phyloP scores from a whole-genome alignment of 2,888 invertebrate species.

The Galeruca laticollis region DNA sequence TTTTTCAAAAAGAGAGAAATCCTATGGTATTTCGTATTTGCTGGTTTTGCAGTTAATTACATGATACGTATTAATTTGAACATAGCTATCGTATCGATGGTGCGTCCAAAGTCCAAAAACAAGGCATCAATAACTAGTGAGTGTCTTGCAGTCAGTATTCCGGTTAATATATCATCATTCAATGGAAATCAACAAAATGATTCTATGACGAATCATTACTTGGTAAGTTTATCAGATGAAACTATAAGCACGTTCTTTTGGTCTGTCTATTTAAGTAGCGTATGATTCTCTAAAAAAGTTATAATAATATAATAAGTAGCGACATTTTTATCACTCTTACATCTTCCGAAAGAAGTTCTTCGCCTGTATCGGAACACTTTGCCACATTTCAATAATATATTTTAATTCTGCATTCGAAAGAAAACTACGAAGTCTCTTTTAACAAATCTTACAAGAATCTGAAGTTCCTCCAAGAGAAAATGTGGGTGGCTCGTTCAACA shows the following conservation, averaged over 20 bases:
- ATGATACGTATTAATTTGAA: slow-evolving; percentile 77
- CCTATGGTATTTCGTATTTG: slow-evolving; percentile 75
- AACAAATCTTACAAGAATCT: too few species aligned
- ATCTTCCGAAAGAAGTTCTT: too few species aligned
- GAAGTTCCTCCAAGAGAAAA: too few species aligned
- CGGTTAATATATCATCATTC: neutral
- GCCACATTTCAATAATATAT: too few species aligned
- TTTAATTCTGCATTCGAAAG: too few species aligned
- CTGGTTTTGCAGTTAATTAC: slow-evolving; percentile 77
- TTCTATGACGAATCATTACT: neutral
- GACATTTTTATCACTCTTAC: too few species aligned
- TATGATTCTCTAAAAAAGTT: too few species aligned
- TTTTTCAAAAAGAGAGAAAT: slow-evolving; percentile 63
- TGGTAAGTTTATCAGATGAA: neutral
- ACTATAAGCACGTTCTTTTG: neutral
- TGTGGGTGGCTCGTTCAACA: too few species aligned
- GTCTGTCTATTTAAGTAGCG: too few species aligned
- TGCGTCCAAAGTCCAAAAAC: slow-evolving; percentile 58
- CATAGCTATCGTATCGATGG: slow-evolving; percentile 78
- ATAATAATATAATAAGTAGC: too few species aligned
- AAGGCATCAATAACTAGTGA: slow-evolving; percentile 55
- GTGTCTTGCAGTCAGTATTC: slow-evolving; percentile 42
- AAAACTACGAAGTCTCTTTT: too few species aligned
- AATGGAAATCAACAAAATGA: neutral
- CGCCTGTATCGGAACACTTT: too few species aligned